Conservation (phyloP, 2,888 invertebrate genomes). For the Invenusta paracnida region DNA sequence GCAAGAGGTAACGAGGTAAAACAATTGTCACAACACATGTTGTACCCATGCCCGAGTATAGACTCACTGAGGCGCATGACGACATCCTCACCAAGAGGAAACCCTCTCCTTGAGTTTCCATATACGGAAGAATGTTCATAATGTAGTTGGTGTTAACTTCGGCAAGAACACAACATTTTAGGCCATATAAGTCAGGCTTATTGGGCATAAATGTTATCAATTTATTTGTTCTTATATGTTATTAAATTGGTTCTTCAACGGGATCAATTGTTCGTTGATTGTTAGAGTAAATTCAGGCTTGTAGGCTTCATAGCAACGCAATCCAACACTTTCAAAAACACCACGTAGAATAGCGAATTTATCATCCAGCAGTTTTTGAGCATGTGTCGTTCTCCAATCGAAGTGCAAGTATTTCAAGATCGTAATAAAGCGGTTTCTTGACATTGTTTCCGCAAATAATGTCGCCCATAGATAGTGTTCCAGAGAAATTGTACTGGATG, state of each 20-base stretch:
- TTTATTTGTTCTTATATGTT: too few species aligned
- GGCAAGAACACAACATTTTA: constrained; percentile 1
- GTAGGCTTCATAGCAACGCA: neutral
- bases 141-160: constrained; percentile 12
- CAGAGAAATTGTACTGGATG: neutral
- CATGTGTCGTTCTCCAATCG: neutral
- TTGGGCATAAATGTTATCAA: constrained; percentile 33
- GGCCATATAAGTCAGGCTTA: constrained; percentile 9
- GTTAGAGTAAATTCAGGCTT: neutral
- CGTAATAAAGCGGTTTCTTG: neutral
- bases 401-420: neutral
- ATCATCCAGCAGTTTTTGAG: neutral
- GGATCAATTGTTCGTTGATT: constrained; percentile 18
- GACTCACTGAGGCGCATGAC: neutral
- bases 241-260: neutral
- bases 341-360: neutral
- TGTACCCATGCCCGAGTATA: constrained; percentile 24
- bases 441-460: constrained; percentile 11
- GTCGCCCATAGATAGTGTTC: neutral
- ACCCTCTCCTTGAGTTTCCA: neutral
- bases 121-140: neutral
- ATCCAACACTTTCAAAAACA: neutral
- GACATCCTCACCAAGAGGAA: constrained; percentile 31
- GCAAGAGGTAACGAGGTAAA: constrained; percentile 25
- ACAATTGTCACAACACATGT: constrained; percentile 1